Evolutionary conservation across 2,797 vertebrate genomes (phyloP), one percentile per base, ranked within the genome.

Genomic region (Danio albolineatus): DNA sequence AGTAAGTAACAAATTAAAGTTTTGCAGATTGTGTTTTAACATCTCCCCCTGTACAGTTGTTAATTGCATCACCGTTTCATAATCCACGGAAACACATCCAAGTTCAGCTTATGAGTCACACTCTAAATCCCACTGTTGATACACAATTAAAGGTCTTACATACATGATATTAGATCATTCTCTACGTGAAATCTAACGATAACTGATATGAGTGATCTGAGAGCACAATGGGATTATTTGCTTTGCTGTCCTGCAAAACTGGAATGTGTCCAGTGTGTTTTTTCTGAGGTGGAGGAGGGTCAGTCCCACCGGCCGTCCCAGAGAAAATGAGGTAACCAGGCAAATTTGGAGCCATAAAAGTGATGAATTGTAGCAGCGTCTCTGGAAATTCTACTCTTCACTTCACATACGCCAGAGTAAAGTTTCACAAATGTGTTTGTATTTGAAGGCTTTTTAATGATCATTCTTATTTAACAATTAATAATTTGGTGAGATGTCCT

Each of bases 1-100:
- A 86, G 92, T 94, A 84, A 93, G 92, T 88, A 57, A 69, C 21
- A 39, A 5, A 19, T 57, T 28, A 43, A 76, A 7, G 6, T 49
- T 16, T 28, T 53, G 6, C 16, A 41, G 16, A 14, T 60, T 39
- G 10, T 2, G 16, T 44, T 36, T 17, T 3, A 5, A 19, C 5
- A 0, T 10, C 21, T 8, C 2, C 16, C 5, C 17, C 4, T 7
- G 6, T 51, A 10, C 14, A 44, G n/a, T 41, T 64, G 73, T 57
- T 54, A 66, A 43, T 46, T 65, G 9, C 16, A 56, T 59, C 53
- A 13, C 19, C 36, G 21, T 54, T 49, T 69, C 12, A 43, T 64
- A 64, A 62, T 19, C 9, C 16, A 13, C n/a, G 19, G 54, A 44
- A 43, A 51, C 19, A 16, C 65, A 54, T 17, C 28, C 51, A 77